Evolutionary conservation across 2,113 vertebrate species (phyloP), one percentile per base, ranked within the genome.

Genomic region (Uropsilus gracilis): DNA sequence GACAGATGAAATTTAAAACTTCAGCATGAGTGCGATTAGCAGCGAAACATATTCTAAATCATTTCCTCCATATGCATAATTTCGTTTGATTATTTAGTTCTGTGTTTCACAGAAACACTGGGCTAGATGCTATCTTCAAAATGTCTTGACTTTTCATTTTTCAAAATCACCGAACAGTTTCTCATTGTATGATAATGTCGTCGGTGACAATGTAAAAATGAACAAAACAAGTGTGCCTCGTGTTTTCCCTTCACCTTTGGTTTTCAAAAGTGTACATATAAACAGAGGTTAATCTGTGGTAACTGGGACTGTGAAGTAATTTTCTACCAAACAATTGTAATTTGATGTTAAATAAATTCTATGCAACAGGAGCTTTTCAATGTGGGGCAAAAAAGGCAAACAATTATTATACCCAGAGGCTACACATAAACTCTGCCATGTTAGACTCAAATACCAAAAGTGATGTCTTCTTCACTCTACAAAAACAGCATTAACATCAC

Each of bases 1-100:
- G 98, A 98, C 98, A 98, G 98, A 98, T 97, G 98, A 98, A 98
- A 98, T 98, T 98, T 98, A 98, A 98, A 98, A 98, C 98, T 98
- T 98, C 86, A 91, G 97, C 97, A 95, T 98, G 97, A 98, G 98
- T 93, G 95, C 71, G 98, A 98, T 98, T 98, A 99, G 98, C 97
- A 97, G 98, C 97, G 97, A 97, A 98, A 98, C 98, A 97, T 98
- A 98, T 98, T 98, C 98, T 97, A 98, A 98, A 98, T 98, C 98
- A 98, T 98, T 98, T 98, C 97, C 97, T 98, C 97, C 97, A 97
- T 97, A 98, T 97, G 98, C 97, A 98, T 98, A 98, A 98, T 98
- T 98, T 97, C 78, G 69, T 89, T 95, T 95, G 97, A 95, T 98
- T 98, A 97, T 98, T 98, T 98, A 97, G 97, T 93, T 96, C 59